These are phyloP conservation scores for Trilocha varians DNA, from an alignment of 2,888 invertebrate species.

Conservation along the genomic window DNA sequence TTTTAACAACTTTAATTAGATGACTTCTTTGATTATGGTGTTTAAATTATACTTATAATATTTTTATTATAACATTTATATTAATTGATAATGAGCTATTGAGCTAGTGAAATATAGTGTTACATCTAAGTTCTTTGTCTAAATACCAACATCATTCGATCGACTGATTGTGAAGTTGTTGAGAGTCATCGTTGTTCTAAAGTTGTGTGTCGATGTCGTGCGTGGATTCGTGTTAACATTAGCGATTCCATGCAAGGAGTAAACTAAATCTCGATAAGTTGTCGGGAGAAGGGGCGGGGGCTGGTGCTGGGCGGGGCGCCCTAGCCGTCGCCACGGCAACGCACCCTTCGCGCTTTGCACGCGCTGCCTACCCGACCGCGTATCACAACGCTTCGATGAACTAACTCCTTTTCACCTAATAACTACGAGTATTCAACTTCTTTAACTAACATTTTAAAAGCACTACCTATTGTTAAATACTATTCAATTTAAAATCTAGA, in stretches of 20 bases:
- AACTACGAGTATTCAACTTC: no score
- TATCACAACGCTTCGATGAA: conserved; percentile 14
- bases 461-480: neutral
- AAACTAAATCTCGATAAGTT: conserved; percentile 37
- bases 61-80: no score
- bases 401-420: conserved; percentile 15
- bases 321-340: conserved; percentile 57
- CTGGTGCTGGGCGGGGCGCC: conserved; percentile 52
- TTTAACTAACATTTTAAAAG: no score
- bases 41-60: no score
- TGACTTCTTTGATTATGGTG: no score
- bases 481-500: neutral
- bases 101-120: no score
- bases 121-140: no score
- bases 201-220: conserved; percentile 13
- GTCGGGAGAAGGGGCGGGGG: conserved; percentile 34
- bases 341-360: conserved; percentile 36
- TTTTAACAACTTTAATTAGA: no score
- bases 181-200: neutral
- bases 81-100: no score
- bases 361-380: conserved; percentile 23
- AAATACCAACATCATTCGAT: no score
- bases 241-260: conserved; percentile 38
- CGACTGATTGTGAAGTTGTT: neutral
- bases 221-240: conserved; percentile 24